These are phyloP conservation scores for Thecophora atra DNA, from an alignment of 2,888 invertebrate species.

Conservation along the genomic window DNA sequence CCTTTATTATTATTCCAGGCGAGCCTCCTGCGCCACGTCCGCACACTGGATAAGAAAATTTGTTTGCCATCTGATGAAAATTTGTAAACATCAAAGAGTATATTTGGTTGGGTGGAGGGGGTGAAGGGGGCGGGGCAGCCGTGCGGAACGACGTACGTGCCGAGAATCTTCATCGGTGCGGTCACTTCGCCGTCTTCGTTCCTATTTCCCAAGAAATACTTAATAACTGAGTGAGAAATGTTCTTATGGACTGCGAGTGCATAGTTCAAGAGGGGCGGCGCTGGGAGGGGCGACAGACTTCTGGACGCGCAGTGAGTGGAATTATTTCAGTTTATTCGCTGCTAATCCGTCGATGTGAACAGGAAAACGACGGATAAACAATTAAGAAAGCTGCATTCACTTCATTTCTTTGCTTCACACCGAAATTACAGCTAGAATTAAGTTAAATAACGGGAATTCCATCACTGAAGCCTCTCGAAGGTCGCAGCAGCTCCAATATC, in stretches of 20 bases:
- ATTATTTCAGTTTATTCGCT: too few species aligned
- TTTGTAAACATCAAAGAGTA: conserved; percentile 38
- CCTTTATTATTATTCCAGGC: conserved; percentile 27
- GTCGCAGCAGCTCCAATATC: background rate
- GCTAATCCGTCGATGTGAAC: too few species aligned
- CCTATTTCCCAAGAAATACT: conserved; percentile 24
- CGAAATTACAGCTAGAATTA: too few species aligned
- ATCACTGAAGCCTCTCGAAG: too few species aligned
- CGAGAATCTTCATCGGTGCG: conserved; percentile 8
- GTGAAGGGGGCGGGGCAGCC: background rate
- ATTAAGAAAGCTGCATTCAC: too few species aligned
- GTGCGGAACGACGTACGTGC: conserved; percentile 30
- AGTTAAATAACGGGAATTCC: too few species aligned
- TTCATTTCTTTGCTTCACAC: too few species aligned
- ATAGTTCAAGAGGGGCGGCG: too few species aligned
- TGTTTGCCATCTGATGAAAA: conserved; percentile 38
- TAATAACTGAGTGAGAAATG: conserved; percentile 33
- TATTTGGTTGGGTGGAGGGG: conserved; percentile 3
- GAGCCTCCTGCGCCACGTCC: conserved; percentile 23
- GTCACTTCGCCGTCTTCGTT: conserved; percentile 18
- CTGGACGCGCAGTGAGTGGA: too few species aligned
- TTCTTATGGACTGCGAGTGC: background rate
- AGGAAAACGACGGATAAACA: too few species aligned
- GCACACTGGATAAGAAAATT: conserved; percentile 37
- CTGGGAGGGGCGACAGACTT: too few species aligned